Evolutionary conservation across 2,113 vertebrate species (phyloP), one percentile per base, ranked within the genome.

Genomic region (Anas platyrhynchos): DNA sequence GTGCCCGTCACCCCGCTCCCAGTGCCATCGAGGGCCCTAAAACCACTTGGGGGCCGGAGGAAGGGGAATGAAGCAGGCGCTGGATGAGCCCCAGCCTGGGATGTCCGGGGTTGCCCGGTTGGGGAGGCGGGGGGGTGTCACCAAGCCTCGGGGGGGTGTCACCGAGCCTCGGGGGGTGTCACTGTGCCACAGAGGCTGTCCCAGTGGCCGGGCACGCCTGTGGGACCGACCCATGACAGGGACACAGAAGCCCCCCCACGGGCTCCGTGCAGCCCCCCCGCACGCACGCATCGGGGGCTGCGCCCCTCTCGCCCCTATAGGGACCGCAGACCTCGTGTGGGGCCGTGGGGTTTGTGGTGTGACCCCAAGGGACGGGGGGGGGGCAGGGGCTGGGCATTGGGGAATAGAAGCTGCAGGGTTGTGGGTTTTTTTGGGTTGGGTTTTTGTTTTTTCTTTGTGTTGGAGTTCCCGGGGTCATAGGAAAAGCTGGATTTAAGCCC

Each of bases 51-150:
- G 65, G 52, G 84, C 31, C 31, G 84, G 62, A 38, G 18, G 46
- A 20, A 92, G 54, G 31, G 2, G 7, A 86, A 79, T 10, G 34
- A 88, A 6, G 32, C 68, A 52, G 46, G 14, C 32, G 82, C n/a
- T n/a, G 84, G 62, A 43, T 3, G 12, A 82, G 61, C 29, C 20
- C 31, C 0, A 34, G 2, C 9, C 1, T 0, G 8, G 34, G 61
- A 50, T 6, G 34, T 2, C 41, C 72, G 13, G 2, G 41, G 76
- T 85, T 84, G 91, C 15, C 65, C 67, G 14, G 34, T 38, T 0
- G 8, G 63, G 68, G 34, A 75, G 91, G 86, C 41, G 69, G 16
- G 68, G 95, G 86, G 92, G 97, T 97, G 97, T 91, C 97, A 96
- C 96, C 83, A 94, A 68, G 3, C 12, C 41, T 17, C 41, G 89